These are phyloP conservation scores for Triplophysa siluroides DNA, from an alignment of 2,113 vertebrate genomes.

Conservation along the genomic window DNA sequence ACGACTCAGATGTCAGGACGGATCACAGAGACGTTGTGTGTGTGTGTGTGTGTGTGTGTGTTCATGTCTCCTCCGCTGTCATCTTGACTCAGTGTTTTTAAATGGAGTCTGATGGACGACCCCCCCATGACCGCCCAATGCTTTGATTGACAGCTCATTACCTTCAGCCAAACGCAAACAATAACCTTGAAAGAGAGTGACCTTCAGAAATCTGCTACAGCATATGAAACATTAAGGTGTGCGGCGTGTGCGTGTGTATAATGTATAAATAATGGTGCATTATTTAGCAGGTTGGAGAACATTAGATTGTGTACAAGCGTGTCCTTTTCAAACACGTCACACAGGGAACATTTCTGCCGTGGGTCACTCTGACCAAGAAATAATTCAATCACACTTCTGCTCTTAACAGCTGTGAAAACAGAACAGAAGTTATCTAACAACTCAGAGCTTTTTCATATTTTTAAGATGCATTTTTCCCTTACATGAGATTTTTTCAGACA, in stretches of 20 bases:
- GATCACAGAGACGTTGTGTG: conserved; percentile 10
- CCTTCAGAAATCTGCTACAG: conserved; percentile 12
- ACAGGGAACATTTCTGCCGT: neutral
- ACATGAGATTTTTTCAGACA: too few relatives aligned
- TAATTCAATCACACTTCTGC: neutral
- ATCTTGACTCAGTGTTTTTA: conserved; percentile 48
- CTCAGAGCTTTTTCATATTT: neutral
- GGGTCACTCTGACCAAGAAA: conserved; percentile 58
- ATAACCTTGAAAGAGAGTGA: conserved; percentile 63
- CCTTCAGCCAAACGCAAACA: conserved; percentile 58
- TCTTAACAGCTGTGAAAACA: neutral
- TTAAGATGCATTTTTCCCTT: too few relatives aligned
- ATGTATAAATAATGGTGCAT: neutral
- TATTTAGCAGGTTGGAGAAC: neutral
- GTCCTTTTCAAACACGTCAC: neutral
- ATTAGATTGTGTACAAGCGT: neutral
- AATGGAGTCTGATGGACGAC: conserved; percentile 47
- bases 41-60: too few relatives aligned
- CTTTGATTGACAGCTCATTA: conserved; percentile 72
- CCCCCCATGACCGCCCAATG: conserved; percentile 50
- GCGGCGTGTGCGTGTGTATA: neutral
- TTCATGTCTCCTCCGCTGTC: conserved; percentile 42
- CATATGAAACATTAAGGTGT: neutral
- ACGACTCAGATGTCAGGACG: conserved; percentile 5
- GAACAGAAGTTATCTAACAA: neutral